These are phyloP conservation scores for Zootermopsis nevadensis DNA, from an alignment of 2,888 invertebrate species.

Conservation along the genomic window DNA sequence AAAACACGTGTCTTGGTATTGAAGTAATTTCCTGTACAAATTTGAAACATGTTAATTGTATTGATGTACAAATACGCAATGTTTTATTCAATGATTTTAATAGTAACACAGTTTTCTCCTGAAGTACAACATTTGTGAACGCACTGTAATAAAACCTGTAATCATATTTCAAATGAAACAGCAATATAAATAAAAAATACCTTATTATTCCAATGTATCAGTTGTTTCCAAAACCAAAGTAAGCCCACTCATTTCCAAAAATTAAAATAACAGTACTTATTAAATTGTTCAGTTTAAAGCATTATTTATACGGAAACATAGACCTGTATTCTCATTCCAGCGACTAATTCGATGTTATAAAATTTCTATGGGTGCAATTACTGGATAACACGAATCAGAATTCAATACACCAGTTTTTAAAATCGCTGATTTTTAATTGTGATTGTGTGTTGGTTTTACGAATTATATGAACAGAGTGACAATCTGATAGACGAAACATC, in stretches of 20 bases:
- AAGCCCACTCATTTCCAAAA: neutral
- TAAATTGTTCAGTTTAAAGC: neutral
- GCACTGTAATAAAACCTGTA: neutral
- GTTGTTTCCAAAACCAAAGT: neutral
- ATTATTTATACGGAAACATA: neutral
- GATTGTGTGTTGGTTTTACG: neutral
- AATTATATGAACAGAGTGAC: neutral
- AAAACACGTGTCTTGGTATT: too few relatives aligned
- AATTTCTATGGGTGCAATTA: neutral
- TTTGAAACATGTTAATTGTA: too few relatives aligned
- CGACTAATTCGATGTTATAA: neutral
- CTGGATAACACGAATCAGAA: neutral
- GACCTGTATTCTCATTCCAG: neutral
- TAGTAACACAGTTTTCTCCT: too few relatives aligned
- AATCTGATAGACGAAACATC: neutral
- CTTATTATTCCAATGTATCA: too few relatives aligned
- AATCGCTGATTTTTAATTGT: neutral
- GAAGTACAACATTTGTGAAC: neutral
- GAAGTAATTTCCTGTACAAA: too few relatives aligned
- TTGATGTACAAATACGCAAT: too few relatives aligned
- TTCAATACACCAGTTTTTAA: neutral
- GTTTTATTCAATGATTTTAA: too few relatives aligned
- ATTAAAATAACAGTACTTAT: neutral
- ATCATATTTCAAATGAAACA: neutral
- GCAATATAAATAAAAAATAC: too few relatives aligned